Conservation (phyloP, 2,888 invertebrate genomes). For the Drosophila macrothrix region DNA sequence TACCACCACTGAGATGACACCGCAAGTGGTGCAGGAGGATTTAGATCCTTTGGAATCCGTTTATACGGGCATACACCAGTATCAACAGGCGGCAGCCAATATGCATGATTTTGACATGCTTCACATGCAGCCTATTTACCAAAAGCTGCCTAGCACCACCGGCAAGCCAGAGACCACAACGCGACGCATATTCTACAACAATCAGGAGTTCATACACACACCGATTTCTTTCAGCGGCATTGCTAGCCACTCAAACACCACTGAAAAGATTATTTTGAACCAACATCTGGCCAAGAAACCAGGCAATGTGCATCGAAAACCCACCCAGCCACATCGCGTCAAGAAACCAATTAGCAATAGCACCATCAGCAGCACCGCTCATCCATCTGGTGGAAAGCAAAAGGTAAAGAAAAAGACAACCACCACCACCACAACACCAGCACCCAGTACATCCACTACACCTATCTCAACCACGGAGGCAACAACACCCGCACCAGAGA, state of each 20-base stretch:
- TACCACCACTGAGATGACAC: conserved; percentile 67
- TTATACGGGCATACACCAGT: conserved; percentile 82
- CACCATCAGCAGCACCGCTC: conserved; percentile 41
- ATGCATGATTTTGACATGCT: conserved; percentile 78
- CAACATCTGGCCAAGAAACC: conserved; percentile 70
- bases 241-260: conserved; percentile 13
- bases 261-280: conserved; percentile 41
- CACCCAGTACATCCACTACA: conserved; percentile 24
- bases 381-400: conserved; percentile 61
- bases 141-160: conserved; percentile 67
- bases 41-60: conserved; percentile 81
- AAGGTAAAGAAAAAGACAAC: conserved; percentile 79
- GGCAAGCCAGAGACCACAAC: conserved; percentile 74
- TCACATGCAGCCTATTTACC: conserved; percentile 81
- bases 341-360: conserved; percentile 70
- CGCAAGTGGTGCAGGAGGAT: conserved; percentile 78
- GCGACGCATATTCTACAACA: conserved; percentile 80
- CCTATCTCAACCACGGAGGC: conserved; percentile 23
- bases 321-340: conserved; percentile 67
- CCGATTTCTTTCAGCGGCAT: conserved; percentile 50
- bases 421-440: conserved; percentile 24
- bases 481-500: conserved; percentile 33
- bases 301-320: conserved; percentile 59
- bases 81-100: conserved; percentile 76
- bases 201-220: conserved; percentile 79